Evolutionary conservation across 2,797 vertebrate genomes (phyloP).

Genomic region (Chelidonichthys spinosus): DNA sequence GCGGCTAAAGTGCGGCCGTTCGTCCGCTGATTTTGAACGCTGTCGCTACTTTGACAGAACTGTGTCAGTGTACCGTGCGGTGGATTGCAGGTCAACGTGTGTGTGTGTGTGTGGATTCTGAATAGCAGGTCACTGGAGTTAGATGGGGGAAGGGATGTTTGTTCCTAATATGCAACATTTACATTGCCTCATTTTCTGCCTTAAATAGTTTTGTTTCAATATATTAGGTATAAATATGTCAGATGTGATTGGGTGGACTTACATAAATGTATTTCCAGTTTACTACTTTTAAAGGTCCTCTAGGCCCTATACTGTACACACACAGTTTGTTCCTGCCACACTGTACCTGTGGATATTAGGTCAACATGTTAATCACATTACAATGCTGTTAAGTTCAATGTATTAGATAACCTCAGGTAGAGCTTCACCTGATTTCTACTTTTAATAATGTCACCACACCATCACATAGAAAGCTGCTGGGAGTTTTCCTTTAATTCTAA

Average conservation of each 20-base stretch:
- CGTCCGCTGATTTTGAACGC: not conserved
- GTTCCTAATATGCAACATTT: no score
- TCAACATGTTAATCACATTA: not conserved
- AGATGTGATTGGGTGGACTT: not conserved
- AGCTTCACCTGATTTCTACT: not conserved
- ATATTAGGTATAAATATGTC: not conserved
- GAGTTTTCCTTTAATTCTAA: not conserved
- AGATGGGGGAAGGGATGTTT: constrained; percentile 52
- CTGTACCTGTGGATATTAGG: not conserved
- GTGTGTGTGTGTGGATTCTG: constrained; percentile 61
- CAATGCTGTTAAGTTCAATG: not conserved
- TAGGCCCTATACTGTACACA: not conserved
- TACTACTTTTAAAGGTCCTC: not conserved
- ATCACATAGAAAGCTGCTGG: not conserved
- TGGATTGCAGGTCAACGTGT: constrained; percentile 84
- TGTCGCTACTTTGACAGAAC: constrained; percentile 80
- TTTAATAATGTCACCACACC: not conserved
- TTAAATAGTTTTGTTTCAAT: not conserved
- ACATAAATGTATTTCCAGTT: not conserved
- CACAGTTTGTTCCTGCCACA: not conserved
- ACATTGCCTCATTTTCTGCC: no score
- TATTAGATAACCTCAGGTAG: not conserved
- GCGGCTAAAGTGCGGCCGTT: fast-evolving
- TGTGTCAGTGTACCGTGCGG: constrained; percentile 84
- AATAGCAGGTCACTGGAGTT: constrained; percentile 76